Evolutionary conservation across 1,140 invertebrate species (phyloP).

Genomic region (Prorops nasuta): DNA sequence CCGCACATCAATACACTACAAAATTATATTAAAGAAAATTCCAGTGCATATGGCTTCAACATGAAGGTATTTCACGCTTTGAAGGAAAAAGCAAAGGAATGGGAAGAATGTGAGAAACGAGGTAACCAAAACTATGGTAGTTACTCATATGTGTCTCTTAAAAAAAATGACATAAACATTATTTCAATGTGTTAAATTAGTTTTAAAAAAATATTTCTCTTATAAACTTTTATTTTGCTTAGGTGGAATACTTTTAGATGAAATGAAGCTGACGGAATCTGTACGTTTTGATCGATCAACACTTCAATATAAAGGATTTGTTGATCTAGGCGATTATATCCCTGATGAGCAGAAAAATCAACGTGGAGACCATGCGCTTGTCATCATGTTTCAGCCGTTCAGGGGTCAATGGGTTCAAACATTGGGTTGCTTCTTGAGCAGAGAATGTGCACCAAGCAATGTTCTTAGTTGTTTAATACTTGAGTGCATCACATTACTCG

Average conservation of each 20-base stretch:
- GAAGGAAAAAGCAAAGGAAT: not conserved
- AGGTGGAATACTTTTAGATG: not conserved
- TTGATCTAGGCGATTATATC: conserved; percentile 29
- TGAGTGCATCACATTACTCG: conserved; percentile 19
- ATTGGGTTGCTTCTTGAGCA: conserved; percentile 28
- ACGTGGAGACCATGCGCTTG: conserved; percentile 30
- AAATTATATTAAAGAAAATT: not conserved
- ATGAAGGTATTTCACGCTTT: not conserved
- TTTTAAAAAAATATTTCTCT: not conserved
- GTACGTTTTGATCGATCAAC: conserved; percentile 12
- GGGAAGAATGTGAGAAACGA: conserved; percentile 5
- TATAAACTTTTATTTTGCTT: not conserved
- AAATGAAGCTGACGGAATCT: conserved; percentile 9
- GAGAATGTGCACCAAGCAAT: conserved; percentile 19
- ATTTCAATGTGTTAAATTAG: not conserved
- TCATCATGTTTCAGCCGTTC: conserved; percentile 36
- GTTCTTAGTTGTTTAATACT: conserved; percentile 29
- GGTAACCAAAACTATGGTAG: not conserved
- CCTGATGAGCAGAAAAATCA: conserved; percentile 19
- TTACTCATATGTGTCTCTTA: not conserved
- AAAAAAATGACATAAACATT: not conserved
- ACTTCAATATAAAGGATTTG: conserved; percentile 18
- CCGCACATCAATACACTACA: not conserved
- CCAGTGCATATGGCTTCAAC: conserved; percentile 1
- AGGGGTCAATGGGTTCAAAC: conserved; percentile 26